These are phyloP conservation scores for Tadarida brasiliensis DNA, from an alignment of 2,797 vertebrate genomes.

Conservation along the genomic window DNA sequence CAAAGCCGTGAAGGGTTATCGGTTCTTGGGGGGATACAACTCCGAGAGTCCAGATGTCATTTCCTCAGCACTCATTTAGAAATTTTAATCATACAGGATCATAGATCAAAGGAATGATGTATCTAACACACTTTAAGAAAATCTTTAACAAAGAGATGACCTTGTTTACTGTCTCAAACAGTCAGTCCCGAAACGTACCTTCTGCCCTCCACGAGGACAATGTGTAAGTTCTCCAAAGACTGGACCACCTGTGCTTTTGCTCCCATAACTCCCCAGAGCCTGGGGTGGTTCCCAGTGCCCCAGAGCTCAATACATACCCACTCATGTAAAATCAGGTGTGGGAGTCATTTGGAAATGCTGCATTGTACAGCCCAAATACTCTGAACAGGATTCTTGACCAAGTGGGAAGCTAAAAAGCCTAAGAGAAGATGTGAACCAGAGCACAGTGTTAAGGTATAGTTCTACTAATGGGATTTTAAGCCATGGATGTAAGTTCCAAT, in stretches of 20 bases:
- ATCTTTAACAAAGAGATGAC: not conserved
- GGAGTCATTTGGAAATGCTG: not conserved
- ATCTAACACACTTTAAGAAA: not conserved
- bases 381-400: not conserved
- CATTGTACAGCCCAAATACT: not conserved
- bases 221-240: not conserved
- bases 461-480: not conserved
- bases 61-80: not conserved
- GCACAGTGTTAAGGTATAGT: not conserved
- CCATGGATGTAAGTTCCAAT: not conserved
- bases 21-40: not conserved
- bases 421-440: not conserved
- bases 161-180: not conserved
- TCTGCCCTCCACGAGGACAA: not conserved
- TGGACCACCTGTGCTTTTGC: not conserved
- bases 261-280: not conserved
- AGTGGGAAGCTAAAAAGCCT: not conserved
- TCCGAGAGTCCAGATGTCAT: not conserved
- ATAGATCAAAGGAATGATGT: not conserved
- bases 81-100: not conserved
- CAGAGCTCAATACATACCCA: not conserved
- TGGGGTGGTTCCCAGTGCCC: too few relatives aligned
- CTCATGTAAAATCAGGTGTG: not conserved
- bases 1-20: not conserved
- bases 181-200: not conserved